A percentile compares a stretch with the other conserved stretches of the same genome.
Conservation (phyloP, 1,140 invertebrate species). For the Augochlora pura region DNA sequence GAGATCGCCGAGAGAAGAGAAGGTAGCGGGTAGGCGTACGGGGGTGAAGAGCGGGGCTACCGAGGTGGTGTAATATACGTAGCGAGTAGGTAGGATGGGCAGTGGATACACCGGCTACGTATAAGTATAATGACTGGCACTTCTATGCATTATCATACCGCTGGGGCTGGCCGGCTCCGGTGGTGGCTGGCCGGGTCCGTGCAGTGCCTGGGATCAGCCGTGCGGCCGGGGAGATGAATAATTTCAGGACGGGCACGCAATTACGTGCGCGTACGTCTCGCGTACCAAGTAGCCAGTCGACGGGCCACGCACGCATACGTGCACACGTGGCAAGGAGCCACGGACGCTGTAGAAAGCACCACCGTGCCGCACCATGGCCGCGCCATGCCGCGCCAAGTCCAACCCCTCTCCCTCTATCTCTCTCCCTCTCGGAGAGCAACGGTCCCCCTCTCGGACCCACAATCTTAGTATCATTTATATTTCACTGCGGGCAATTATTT, state of each 20-base stretch:
- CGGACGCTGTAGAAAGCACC: constrained; percentile 36
- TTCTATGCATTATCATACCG: constrained; percentile 79
- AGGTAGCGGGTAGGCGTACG: not conserved
- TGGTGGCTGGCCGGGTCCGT: constrained; percentile 47
- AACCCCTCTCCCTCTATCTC: constrained; percentile 12
- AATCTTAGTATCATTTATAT: constrained; percentile 76
- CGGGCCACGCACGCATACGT: constrained; percentile 54
- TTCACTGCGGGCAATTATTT: constrained; percentile 76
- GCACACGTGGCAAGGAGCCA: constrained; percentile 39
- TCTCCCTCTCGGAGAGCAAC: too few species aligned
- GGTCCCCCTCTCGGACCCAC: constrained; percentile 51
- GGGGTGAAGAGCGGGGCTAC: constrained; percentile 13
- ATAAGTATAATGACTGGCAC: constrained; percentile 78
- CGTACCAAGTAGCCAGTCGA: constrained; percentile 77
- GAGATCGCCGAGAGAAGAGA: not conserved
- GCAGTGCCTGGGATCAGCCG: constrained; percentile 64
- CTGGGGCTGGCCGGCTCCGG: constrained; percentile 62
- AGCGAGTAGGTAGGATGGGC: constrained; percentile 63
- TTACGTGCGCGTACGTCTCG: constrained; percentile 79
- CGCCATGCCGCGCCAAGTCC: constrained; percentile 4
- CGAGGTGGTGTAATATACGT: constrained; percentile 69
- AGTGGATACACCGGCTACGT: constrained; percentile 63
- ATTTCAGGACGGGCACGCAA: constrained; percentile 79
- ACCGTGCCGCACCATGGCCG: not conserved
- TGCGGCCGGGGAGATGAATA: constrained; percentile 76